These are phyloP conservation scores for Istiophorus platypterus DNA, from an alignment of 2,113 vertebrate species.

Conservation along the genomic window DNA sequence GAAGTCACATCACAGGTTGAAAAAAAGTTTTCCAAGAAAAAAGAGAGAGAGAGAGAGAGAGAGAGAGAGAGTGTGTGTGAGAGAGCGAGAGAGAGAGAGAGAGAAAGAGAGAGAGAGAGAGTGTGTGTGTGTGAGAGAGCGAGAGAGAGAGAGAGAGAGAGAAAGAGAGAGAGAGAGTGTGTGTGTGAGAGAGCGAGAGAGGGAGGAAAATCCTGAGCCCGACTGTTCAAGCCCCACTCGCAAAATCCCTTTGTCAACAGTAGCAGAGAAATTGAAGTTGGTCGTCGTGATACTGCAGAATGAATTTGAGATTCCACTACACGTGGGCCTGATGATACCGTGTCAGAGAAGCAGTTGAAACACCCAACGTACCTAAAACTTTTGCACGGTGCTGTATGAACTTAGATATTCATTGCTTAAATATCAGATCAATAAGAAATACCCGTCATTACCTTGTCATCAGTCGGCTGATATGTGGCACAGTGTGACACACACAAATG, in stretches of 20 bases:
- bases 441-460: background rate
- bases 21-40: slow-evolving; percentile 20
- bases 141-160: too few species aligned
- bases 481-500: background rate
- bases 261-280: too few species aligned
- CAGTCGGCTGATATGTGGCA: background rate
- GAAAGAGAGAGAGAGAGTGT: slow-evolving; percentile 19
- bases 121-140: too few species aligned
- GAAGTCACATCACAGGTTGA: slow-evolving; percentile 71
- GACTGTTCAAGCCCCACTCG: background rate
- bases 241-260: background rate
- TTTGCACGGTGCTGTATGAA: background rate
- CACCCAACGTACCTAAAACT: background rate
- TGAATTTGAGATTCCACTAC: background rate
- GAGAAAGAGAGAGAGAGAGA: background rate
- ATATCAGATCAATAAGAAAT: background rate
- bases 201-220: background rate
- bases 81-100: background rate
- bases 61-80: background rate
- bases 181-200: too few species aligned
- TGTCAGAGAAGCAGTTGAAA: background rate
- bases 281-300: background rate
- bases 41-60: background rate
- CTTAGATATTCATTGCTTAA: background rate
- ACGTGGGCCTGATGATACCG: background rate